A percentile compares a stretch with the other conserved stretches of the same genome.
Evolutionary conservation across 2,888 invertebrate genomes (phyloP).

Genomic region (Zaprionus lineosus): DNA sequence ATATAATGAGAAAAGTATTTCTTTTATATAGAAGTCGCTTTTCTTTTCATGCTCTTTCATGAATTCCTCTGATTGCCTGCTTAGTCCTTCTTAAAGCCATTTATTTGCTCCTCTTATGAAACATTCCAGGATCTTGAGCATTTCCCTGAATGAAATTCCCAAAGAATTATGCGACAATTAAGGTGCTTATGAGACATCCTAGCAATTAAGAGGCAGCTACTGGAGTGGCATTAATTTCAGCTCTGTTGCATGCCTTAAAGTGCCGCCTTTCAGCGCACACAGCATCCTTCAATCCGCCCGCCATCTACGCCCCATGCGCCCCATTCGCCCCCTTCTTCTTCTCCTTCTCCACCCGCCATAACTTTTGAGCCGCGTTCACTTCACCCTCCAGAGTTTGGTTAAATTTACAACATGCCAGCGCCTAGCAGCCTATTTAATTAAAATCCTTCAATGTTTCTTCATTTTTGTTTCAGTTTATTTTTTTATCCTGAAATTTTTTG

Average conservation of each 20-base stretch:
- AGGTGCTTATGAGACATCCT: constrained; percentile 40
- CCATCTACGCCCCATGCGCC: too few relatives aligned
- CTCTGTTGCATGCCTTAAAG: constrained; percentile 22
- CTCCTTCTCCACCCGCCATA: too few relatives aligned
- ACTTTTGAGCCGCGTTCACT: too few relatives aligned
- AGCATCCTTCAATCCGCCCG: constrained; percentile 13
- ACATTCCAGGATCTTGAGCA: constrained; percentile 12
- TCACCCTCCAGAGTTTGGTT: constrained; percentile 8
- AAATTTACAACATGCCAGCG: constrained; percentile 57
- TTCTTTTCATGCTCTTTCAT: too few relatives aligned
- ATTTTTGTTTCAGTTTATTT: constrained; percentile 13
- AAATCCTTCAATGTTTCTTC: constrained; percentile 70
- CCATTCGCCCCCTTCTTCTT: too few relatives aligned
- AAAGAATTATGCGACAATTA: constrained; percentile 55
- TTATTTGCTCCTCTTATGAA: too few relatives aligned
- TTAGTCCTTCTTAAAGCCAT: not conserved
- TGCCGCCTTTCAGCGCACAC: constrained; percentile 19
- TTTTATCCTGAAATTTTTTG: constrained; percentile 17
- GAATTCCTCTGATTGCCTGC: too few relatives aligned
- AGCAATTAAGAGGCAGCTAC: constrained; percentile 44
- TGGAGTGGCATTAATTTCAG: constrained; percentile 31
- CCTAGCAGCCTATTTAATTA: constrained; percentile 69
- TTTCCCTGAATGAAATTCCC: constrained; percentile 33
- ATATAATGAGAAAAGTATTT: too few relatives aligned
- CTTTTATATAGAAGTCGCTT: too few relatives aligned